Percentiles rank a stretch among this genome's conserved stretches.
Evolutionary conservation across 2,888 invertebrate genomes (phyloP).

Genomic region (Hydrotaea cyrtoneurina): DNA sequence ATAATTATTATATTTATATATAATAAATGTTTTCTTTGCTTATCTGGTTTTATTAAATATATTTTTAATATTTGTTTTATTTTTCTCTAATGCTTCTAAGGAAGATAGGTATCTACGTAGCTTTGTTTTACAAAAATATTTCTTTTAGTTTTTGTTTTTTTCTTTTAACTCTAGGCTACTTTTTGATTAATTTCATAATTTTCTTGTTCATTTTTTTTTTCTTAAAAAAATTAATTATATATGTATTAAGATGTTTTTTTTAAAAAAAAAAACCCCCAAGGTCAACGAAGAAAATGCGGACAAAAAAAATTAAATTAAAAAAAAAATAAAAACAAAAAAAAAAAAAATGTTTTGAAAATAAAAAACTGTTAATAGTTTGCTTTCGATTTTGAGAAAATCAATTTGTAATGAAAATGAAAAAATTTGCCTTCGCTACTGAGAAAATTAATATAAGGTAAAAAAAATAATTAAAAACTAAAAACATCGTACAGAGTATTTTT

Average conservation of each 20-base stretch:
- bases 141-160: slow-evolving; percentile 65
- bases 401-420: too few species aligned
- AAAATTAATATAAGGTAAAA: too few species aligned
- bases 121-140: slow-evolving; percentile 77
- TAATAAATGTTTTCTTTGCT: slow-evolving; percentile 52
- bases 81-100: slow-evolving; percentile 71
- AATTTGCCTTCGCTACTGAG: too few species aligned
- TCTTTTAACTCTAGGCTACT: slow-evolving; percentile 64
- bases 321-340: background rate
- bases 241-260: slow-evolving; percentile 41
- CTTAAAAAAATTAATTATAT: slow-evolving; percentile 66
- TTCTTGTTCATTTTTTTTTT: slow-evolving; percentile 55
- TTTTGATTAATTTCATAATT: slow-evolving; percentile 65
- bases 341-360: too few species aligned
- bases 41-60: slow-evolving; percentile 68
- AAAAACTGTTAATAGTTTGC: too few species aligned
- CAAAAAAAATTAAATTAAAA: slow-evolving; percentile 28
- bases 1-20: slow-evolving; percentile 33
- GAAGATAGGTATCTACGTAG: slow-evolving; percentile 81
- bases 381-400: too few species aligned
- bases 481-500: too few species aligned
- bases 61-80: slow-evolving; percentile 66
- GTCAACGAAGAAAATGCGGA: background rate
- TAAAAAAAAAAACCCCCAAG: background rate
- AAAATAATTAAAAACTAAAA: too few species aligned